Base-by-base conservation (phyloP, 2,113 vertebrate genomes). In the Equus przewalskii region DNA sequence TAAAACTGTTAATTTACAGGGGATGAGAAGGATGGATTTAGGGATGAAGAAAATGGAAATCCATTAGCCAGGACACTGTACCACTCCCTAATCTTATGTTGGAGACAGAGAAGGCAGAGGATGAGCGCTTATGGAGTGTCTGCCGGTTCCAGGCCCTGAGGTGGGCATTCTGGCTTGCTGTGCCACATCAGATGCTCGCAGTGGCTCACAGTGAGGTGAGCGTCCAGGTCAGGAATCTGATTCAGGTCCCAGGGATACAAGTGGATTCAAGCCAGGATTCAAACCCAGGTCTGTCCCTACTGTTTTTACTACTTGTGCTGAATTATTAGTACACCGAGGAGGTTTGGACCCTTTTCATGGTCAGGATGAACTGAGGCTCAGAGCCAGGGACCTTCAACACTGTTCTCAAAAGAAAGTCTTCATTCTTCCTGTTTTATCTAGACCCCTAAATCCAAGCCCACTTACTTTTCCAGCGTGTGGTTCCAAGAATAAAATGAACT, bases 401-500 rank as follows among this genome's bases (percentile, higher is more conserved):
- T 69, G 3, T 96, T 78, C 13, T 91, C 70, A 54, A 30, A 65
- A n/a, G 41, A 82, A 82, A 73, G 22, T 44, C 60, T 36, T 65
- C 58, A 7, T 75, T 79, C 56, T 64, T 94, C n/a, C 54, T 81
- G 91, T 91, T 91, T 58, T 28, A 30, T 70, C n/a, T 56, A 76
- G 76, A 73, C 46, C 41, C 60, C 84, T 67, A 73, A 56, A 58
- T 91, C 44, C 3, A 12, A 82, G 41, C 62, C 83, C 60, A 69
- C 81, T 85, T 76, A 73, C 46, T 91, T 36, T 91, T 78, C 85
- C 64, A n/a, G 51, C 8, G 0, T 70, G 41, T 62, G 58, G 26
- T 75, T 95, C 85, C 80, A 72, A 85, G 86, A 70, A 18, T 95
- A 51, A 93, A 95, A 78, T 72, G 65, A 83, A 28, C 58, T 30